Percentiles rank a stretch among this genome's conserved stretches.
These are phyloP conservation scores for Theodoxus fluviatilis DNA, from an alignment of 2,888 invertebrate species.

Conservation along the genomic window DNA sequence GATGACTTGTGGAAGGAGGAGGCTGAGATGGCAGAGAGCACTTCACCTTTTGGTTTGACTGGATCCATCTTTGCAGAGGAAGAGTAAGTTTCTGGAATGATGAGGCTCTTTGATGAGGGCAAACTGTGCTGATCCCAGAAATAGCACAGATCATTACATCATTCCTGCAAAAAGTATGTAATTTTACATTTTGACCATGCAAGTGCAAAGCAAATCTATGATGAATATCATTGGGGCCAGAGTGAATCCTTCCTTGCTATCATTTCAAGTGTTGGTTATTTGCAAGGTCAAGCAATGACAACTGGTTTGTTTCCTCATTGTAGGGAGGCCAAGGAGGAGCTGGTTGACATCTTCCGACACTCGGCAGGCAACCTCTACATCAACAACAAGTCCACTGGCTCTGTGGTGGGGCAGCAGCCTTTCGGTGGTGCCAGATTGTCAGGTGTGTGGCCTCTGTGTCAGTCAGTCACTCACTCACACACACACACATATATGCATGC, in stretches of 20 bases:
- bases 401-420: conserved; percentile 98
- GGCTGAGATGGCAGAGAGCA: conserved; percentile 77
- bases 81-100: no score
- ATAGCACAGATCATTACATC: not conserved
- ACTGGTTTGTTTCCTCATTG: no score
- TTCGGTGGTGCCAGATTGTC: conserved; percentile 97
- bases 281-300: no score
- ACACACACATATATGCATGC: no score
- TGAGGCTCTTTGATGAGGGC: not conserved
- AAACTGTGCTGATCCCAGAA: not conserved
- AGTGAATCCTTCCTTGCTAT: no score
- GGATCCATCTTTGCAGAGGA: conserved; percentile 93
- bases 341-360: conserved; percentile 85
- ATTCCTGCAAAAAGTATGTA: not conserved
- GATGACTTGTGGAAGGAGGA: conserved; percentile 73
- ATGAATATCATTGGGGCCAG: no score
- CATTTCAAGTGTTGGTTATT: no score
- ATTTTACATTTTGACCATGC: not conserved
- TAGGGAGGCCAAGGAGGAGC: conserved; percentile 77
- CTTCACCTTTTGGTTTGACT: conserved; percentile 90
- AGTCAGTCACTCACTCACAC: no score
- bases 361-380: conserved; percentile 97
- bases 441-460: no score
- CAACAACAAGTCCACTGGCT: conserved; percentile 98
- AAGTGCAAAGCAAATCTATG: no score